Evolutionary conservation across 2,113 vertebrate species (phyloP).

Genomic region (Nymphicus hollandicus): DNA sequence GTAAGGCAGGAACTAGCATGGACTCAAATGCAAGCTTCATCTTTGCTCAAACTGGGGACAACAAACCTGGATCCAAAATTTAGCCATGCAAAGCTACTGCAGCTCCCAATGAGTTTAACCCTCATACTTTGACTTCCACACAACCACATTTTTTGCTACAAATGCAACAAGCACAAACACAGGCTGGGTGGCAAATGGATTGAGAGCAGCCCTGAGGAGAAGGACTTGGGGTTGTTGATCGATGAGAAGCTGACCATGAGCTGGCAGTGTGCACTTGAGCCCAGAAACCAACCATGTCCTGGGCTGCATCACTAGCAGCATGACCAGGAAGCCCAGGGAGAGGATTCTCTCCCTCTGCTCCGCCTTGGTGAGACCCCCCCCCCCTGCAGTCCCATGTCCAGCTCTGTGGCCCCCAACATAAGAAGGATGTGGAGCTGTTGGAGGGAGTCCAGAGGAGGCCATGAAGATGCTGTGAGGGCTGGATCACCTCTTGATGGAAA

Average conservation of each 20-base stretch:
- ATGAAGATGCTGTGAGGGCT: neutral
- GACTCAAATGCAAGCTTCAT: neutral
- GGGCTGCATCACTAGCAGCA: neutral
- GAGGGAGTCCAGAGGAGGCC: neutral
- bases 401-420: neutral
- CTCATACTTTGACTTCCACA: neutral
- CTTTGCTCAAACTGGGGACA: neutral
- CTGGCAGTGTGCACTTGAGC: neutral
- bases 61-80: neutral
- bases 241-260: neutral
- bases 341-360: neutral
- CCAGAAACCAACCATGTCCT: neutral
- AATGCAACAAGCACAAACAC: neutral
- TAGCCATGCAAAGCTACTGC: neutral
- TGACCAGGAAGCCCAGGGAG: neutral
- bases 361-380: neutral
- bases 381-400: neutral
- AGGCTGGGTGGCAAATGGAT: neutral
- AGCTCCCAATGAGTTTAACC: neutral
- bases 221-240: neutral
- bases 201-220: neutral
- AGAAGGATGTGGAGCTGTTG: neutral
- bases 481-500: neutral
- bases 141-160: neutral
- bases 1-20: rapidly evolving